Conservation (phyloP, 2,113 vertebrate genomes). For the Dipodomys ordii region DNA sequence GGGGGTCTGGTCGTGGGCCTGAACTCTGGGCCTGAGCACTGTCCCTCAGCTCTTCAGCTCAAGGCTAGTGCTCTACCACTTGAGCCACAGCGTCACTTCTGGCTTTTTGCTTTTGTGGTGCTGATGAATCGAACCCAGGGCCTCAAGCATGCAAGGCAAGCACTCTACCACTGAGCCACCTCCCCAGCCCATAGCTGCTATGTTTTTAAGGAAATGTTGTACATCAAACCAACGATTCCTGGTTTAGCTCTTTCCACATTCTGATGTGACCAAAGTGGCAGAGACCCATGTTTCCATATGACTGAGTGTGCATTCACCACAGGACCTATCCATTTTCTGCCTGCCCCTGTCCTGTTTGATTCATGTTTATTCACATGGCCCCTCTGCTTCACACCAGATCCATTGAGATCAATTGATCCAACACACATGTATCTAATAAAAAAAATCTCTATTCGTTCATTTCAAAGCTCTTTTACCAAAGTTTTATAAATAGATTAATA, state of each 20-base stretch:
- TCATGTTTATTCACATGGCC: neutral
- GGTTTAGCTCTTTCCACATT: neutral
- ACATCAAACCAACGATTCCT: neutral
- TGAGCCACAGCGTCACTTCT: no score
- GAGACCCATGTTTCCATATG: rapidly evolving
- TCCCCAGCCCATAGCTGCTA: neutral
- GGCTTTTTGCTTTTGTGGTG: no score
- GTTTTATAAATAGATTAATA: neutral
- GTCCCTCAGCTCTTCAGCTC: no score
- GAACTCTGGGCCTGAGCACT: no score
- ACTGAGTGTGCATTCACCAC: neutral
- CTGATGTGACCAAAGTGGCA: neutral
- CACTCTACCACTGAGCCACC: no score
- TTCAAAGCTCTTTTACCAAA: conserved; percentile 7
- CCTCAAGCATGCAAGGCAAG: no score
- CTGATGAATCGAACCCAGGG: no score
- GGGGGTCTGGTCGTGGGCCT: no score
- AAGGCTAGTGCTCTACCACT: no score
- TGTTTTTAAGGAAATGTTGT: neutral
- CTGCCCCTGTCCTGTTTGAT: neutral
- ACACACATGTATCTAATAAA: neutral
- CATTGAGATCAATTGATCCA: neutral
- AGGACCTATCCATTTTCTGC: rapidly evolving
- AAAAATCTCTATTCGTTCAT: neutral
- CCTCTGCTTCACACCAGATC: neutral